These are phyloP conservation scores for Muraenolepis orangiensis DNA, from an alignment of 2,797 vertebrate species.

Conservation along the genomic window DNA sequence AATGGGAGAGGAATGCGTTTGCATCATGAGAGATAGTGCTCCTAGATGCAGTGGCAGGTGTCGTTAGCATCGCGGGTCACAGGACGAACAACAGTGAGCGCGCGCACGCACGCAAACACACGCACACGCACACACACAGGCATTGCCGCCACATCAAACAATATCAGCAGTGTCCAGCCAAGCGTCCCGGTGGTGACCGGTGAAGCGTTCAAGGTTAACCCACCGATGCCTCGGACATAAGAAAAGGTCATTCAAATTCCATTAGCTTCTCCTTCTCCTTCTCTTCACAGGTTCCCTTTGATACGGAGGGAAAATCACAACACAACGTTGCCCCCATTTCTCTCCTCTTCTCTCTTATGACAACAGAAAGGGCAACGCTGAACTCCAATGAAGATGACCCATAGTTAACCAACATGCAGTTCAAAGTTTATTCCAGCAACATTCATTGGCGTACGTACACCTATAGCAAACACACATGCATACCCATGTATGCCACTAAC, in stretches of 20 bases:
- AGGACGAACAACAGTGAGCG: constrained; percentile 6
- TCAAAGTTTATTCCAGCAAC: too few relatives aligned
- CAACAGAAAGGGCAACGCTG: not conserved
- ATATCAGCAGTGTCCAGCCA: constrained; percentile 39
- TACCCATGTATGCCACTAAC: too few relatives aligned
- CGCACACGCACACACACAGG: constrained; percentile 13
- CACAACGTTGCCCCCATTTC: not conserved
- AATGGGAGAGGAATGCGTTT: not conserved
- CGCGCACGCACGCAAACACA: constrained; percentile 7
- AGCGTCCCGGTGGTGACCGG: constrained; percentile 41
- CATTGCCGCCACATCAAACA: constrained; percentile 39
- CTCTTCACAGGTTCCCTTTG: constrained; percentile 23
- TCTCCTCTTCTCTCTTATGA: constrained; percentile 1
- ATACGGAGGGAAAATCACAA: constrained; percentile 23
- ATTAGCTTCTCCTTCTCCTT: constrained; percentile 9
- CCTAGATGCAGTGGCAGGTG: constrained; percentile 6
- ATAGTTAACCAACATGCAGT: too few relatives aligned
- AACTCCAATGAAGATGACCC: not conserved
- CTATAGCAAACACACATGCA: too few relatives aligned
- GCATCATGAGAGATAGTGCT: not conserved
- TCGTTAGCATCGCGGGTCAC: not conserved
- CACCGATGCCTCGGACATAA: constrained; percentile 39
- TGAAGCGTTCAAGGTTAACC: constrained; percentile 27
- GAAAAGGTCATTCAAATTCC: constrained; percentile 36
- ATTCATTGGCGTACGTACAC: too few relatives aligned